A percentile compares a stretch with the other conserved stretches of the same genome.
These are phyloP conservation scores for Rhinolophus sinicus DNA, from an alignment of 2,113 vertebrate genomes.

Conservation along the genomic window DNA sequence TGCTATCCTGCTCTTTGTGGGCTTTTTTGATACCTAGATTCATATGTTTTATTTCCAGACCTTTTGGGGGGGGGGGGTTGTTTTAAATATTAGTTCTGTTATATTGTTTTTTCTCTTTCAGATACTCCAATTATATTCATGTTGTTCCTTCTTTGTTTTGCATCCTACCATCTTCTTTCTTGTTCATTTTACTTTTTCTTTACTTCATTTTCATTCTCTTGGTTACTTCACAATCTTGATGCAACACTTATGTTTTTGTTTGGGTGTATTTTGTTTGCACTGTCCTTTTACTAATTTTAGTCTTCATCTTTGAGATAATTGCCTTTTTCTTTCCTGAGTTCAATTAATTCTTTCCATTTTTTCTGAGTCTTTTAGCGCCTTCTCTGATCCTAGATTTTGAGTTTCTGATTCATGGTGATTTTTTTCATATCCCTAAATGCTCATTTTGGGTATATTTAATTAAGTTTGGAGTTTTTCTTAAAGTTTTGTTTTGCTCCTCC, in stretches of 20 bases:
- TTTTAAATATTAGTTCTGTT: not conserved
- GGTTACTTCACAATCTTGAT: not conserved
- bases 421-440: not conserved
- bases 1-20: not conserved
- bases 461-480: not conserved
- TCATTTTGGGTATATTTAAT: not conserved
- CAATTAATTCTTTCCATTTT: not conserved
- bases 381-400: constrained; percentile 21
- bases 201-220: not conserved
- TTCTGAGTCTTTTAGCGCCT: not conserved
- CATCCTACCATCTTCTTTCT: not conserved
- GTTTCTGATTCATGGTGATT: not conserved
- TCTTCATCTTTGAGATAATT: not conserved
- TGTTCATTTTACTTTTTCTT: not conserved
- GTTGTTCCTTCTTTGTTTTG: constrained; percentile 9
- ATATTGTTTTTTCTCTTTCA: constrained; percentile 3
- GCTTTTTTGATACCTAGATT: not conserved
- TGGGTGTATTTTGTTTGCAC: not conserved
- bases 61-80: not conserved
- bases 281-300: not conserved
- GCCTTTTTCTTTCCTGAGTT: not conserved
- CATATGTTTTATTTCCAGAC: not conserved
- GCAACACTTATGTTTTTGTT: not conserved
- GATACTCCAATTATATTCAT: not conserved
- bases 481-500: not conserved